Conservation (phyloP, 2,113 vertebrate genomes). For the Brevimyrus niger region DNA sequence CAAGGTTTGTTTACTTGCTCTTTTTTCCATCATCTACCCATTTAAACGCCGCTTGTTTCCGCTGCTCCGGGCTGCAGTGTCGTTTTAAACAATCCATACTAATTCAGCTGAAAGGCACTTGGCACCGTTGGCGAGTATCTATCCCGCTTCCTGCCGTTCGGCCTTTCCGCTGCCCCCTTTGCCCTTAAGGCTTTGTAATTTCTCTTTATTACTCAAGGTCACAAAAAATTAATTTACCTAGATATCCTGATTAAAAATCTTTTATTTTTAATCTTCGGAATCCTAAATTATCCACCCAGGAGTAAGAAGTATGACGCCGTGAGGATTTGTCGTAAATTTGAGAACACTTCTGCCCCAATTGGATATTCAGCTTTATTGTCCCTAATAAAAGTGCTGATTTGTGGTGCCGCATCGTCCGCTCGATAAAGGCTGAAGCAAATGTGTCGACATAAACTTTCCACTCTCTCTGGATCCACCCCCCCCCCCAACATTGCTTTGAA, state of each 20-base stretch:
- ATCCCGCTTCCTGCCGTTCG: not conserved
- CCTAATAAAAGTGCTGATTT: slow-evolving; percentile 66
- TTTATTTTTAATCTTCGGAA: slow-evolving; percentile 36
- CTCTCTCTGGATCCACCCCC: slow-evolving; percentile 18
- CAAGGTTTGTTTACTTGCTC: slow-evolving; percentile 52
- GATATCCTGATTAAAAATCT: slow-evolving; percentile 42
- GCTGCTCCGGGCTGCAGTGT: not conserved
- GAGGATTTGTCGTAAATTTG: slow-evolving; percentile 63
- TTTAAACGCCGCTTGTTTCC: not conserved
- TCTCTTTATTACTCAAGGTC: not conserved
- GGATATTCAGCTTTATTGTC: slow-evolving; percentile 61
- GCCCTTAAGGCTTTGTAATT: not conserved
- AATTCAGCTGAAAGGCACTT: not conserved
- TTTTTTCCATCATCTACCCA: slow-evolving; percentile 30
- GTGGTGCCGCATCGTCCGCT: slow-evolving; percentile 57
- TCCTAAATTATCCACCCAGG: slow-evolving; percentile 41
- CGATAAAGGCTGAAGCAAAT: slow-evolving; percentile 57
- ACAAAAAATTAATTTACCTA: slow-evolving; percentile 25
- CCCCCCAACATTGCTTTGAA: slow-evolving; percentile 7
- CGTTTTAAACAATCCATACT: not conserved
- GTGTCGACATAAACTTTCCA: slow-evolving; percentile 41
- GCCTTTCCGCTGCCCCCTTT: not conserved
- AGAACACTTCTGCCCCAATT: slow-evolving; percentile 55
- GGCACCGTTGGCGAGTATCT: not conserved
- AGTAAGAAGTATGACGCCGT: slow-evolving; percentile 51